A percentile compares a stretch with the other conserved stretches of the same genome.
These are phyloP conservation scores for Charadrius vociferus DNA, from an alignment of 2,113 vertebrate species.

Conservation along the genomic window DNA sequence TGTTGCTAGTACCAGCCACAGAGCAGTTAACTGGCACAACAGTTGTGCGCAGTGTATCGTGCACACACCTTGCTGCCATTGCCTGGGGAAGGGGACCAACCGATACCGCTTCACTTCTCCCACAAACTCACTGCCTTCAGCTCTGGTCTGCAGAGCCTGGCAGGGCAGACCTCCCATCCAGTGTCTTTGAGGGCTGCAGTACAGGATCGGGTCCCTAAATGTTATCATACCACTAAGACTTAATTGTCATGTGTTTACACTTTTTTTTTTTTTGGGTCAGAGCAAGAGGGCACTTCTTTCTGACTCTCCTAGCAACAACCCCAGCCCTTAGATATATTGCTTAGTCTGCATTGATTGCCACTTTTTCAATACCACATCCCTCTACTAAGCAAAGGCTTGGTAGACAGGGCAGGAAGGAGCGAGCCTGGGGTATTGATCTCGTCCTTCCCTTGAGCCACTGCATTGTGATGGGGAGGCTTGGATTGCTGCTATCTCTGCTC, in stretches of 20 bases:
- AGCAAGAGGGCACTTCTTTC: not conserved
- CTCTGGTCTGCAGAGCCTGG: not conserved
- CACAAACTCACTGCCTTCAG: not conserved
- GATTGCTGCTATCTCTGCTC: slow-evolving; percentile 47
- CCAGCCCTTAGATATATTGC: not conserved
- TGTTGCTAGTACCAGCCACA: not conserved
- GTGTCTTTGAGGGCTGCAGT: not conserved
- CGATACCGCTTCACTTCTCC: not conserved
- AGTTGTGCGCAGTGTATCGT: accelerated
- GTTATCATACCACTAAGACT: slow-evolving; percentile 35
- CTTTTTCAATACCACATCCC: not conserved
- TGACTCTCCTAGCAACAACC: not conserved
- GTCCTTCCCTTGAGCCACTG: not conserved
- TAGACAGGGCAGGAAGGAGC: not conserved
- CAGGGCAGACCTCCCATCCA: not conserved
- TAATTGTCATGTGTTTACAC: slow-evolving; percentile 51
- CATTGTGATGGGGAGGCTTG: not conserved
- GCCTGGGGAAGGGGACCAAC: not conserved
- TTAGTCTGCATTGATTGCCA: not conserved
- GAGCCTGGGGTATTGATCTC: not conserved
- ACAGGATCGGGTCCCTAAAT: not conserved
- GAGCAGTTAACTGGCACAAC: not conserved
- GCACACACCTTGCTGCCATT: not conserved
- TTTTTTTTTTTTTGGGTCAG: not conserved
- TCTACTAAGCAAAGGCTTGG: not conserved